Evolutionary conservation across 1,140 invertebrate species (phyloP), one percentile per base, ranked within the genome.

Genomic region (Melipona quadrifasciata): DNA sequence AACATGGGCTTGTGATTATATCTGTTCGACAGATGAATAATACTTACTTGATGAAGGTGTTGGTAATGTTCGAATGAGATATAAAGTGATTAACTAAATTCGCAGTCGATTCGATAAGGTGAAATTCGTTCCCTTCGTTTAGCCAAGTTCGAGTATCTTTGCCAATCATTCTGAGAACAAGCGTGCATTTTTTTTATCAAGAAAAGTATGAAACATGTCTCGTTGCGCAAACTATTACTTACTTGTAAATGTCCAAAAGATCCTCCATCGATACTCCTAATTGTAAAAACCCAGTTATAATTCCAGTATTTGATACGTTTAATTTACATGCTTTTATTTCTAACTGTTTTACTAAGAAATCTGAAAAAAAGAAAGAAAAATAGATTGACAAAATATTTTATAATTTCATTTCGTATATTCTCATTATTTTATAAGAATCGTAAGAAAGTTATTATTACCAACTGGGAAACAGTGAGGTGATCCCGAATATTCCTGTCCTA

Each of bases 391-490:
- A 72, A 27, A 27, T 17, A 51, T n/a, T 6, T 71, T n/a, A 51
- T 17, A 72, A 1, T 72, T 51, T 14, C 0, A 71, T 8, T 51
- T 71, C 19, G 51, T 39, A 53, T 34, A 16, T n/a, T 72, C 72
- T 51, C 11, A 65, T 64, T 53, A 34, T 2, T 67, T 67, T 24
- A 11, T 64, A 64, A 27, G 57, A 79, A 31, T 61, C 0, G 24
- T 39, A 34, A n/a, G 70, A 64, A 16, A 53, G 31, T 77, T 55
- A 58, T 61, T 73, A 91, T 95, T 94, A 97, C 96, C 95, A 64
- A 97, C 94, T 16, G 97, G 97, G 83, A 98, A 97, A 92, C 97
- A 97, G 78, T 97, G 96, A 2, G 96, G 96, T 16, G 97, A 97
- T 75, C 96, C 96, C 12, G 96, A 95, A 91, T 97, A 97, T 87